Conservation (phyloP, 2,888 invertebrate species). For the Reticulitermes lucifugus region DNA sequence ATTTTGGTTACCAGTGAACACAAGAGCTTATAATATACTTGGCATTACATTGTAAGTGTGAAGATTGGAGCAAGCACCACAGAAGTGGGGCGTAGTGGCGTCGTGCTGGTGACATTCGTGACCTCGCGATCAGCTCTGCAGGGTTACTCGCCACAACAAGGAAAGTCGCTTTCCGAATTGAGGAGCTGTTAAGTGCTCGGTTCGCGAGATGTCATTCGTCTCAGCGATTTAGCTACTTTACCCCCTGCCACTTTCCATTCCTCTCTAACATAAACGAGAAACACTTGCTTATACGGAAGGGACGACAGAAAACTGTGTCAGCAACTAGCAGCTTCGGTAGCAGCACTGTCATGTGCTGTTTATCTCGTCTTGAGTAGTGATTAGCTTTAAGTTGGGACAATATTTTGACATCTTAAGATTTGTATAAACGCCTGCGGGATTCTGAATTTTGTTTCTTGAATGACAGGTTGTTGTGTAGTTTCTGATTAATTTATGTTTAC, state of each 20-base stretch:
- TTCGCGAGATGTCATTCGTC: constrained; percentile 24
- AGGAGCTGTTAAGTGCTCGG: constrained; percentile 29
- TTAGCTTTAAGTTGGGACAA: too few species aligned
- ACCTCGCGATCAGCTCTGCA: constrained; percentile 22
- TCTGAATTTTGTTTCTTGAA: too few species aligned
- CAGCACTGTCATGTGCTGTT: background rate
- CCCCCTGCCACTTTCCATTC: constrained; percentile 15
- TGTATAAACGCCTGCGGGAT: too few species aligned
- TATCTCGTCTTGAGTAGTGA: background rate
- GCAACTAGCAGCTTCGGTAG: background rate
- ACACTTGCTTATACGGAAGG: background rate
- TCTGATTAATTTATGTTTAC: too few species aligned
- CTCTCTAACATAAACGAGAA: constrained; percentile 17
- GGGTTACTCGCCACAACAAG: constrained; percentile 26
- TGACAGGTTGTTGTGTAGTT: too few species aligned
- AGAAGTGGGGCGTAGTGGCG: background rate
- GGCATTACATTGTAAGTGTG: background rate
- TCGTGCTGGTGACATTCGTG: background rate
- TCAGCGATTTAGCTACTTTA: constrained; percentile 35
- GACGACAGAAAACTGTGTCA: background rate
- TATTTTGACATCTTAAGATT: too few species aligned
- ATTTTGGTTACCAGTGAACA: too few species aligned
- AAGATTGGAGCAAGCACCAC: background rate
- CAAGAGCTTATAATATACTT: too few species aligned
- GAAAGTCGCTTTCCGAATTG: constrained; percentile 33